Conservation (phyloP, 2,113 vertebrate genomes). For the Turnix velox region DNA sequence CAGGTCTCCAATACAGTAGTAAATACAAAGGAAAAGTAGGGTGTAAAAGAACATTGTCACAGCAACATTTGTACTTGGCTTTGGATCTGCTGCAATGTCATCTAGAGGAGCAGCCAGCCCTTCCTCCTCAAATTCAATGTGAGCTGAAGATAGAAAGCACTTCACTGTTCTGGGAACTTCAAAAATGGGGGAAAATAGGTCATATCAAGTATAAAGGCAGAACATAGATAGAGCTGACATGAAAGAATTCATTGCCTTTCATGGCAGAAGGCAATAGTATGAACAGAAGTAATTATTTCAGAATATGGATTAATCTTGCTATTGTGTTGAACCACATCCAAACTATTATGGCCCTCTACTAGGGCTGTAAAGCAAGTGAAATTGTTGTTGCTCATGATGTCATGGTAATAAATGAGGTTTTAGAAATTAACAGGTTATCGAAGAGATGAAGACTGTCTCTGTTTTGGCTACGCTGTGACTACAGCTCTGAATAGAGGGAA, state of each 20-base stretch:
- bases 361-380: not conserved
- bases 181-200: not conserved
- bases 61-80: not conserved
- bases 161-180: not conserved
- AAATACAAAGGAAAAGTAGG: not conserved
- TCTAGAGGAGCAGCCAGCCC: not conserved
- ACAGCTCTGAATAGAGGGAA: not conserved
- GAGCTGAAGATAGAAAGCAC: not conserved
- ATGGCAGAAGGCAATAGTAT: not conserved
- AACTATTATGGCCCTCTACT: not conserved
- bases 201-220: not conserved
- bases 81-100: not conserved
- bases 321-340: not conserved
- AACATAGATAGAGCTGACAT: not conserved
- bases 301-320: constrained; percentile 27
- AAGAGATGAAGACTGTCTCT: not conserved
- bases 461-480: not conserved
- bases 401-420: not conserved
- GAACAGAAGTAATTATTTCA: not conserved
- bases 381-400: constrained; percentile 12
- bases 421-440: not conserved
- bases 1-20: not conserved
- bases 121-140: not conserved
- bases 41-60: not conserved
- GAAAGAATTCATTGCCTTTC: not conserved